Conservation (phyloP, 2,797 vertebrate species). For the Coccyzus lansbergi region DNA sequence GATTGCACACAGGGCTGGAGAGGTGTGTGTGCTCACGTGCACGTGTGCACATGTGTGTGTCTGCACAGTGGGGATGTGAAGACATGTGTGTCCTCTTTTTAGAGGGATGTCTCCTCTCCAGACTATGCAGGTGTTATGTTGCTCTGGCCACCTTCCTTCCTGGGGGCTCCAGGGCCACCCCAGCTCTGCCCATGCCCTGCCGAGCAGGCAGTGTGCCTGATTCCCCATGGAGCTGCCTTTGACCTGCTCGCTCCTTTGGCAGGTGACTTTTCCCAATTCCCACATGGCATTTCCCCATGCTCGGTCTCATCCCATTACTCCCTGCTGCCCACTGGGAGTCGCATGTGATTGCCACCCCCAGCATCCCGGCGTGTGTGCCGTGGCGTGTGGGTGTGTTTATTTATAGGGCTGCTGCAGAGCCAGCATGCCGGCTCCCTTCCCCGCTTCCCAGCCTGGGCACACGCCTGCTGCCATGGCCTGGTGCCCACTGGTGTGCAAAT, state of each 20-base stretch:
- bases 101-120: not conserved
- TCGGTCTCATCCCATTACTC: not conserved
- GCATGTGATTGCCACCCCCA: not conserved
- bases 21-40: not conserved
- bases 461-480: accelerated
- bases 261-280: not conserved
- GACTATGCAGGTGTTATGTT: accelerated
- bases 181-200: not conserved
- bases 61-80: accelerated
- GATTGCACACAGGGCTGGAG: accelerated
- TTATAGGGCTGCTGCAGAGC: conserved; percentile 27
- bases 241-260: not conserved
- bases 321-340: accelerated
- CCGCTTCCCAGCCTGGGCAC: accelerated
- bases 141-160: not conserved
- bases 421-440: not conserved
- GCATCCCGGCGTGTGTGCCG: not conserved
- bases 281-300: not conserved
- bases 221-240: not conserved
- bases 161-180: not conserved
- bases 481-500: accelerated
- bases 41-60: not conserved
- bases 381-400: conserved; percentile 1
- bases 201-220: not conserved
- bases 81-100: accelerated